Base-by-base conservation (phyloP, 1,140 invertebrate species). In the Bombyx mandarina region DNA sequence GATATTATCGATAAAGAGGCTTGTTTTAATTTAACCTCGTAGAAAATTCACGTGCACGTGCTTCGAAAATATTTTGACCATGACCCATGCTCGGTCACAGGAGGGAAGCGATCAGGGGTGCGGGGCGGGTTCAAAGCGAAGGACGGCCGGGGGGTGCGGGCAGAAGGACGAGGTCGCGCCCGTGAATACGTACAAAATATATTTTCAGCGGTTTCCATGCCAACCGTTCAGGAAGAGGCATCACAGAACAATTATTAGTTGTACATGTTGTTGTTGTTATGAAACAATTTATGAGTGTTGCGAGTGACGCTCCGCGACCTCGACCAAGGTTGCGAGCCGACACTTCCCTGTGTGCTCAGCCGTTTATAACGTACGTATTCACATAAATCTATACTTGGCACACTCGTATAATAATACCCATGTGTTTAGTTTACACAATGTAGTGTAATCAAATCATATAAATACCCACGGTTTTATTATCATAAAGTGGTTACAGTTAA, bases 271-370 rank as follows among this genome's bases (percentile, higher is more conserved):
- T 57, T 64, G 65, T 58, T 65, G 62, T 74, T 81, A 79, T 82
- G 73, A 75, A 83, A 82, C 76, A 74, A 75, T 79, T 76, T 82
- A 79, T 75, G 71, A 76, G 69, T 77, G 73, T 81, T 74, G 77
- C 73, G 71, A 75, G 68, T 86, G 80, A 83, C 79, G 80, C 65
- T 69, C 45, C 59, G 70, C 71, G 82, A 86, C 83, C 83, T 86
- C 80, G 65, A 60, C 69, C 81, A 86, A 84, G 83, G 83, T 82
- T 81, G 74, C 60, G 53, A 61, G 66, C 71, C 67, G 68, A 66
- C 69, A 82, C 83, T 86, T 86, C 81, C 81, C 81, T 84, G 69
- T 86, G 75, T 82, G 69, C 76, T 82, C 77, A 77, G 71, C 75
- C 77, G 70, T 72, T 77, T 78, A 79, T 73, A 70, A 70, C 69